These are phyloP conservation scores for Hypercompe scribonia DNA, from an alignment of 2,888 invertebrate species.

Conservation along the genomic window DNA sequence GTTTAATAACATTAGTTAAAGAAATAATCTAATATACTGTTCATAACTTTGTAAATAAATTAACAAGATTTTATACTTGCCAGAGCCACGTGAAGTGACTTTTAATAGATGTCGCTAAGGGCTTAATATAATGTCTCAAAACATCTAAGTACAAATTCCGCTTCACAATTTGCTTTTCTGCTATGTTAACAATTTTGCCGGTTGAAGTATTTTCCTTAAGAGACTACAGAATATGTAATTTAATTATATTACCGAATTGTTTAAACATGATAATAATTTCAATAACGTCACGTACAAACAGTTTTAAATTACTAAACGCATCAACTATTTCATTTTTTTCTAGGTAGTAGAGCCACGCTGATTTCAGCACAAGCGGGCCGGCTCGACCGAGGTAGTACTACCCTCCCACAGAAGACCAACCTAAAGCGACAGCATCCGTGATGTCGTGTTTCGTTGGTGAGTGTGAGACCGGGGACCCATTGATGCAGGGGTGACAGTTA, in stretches of 20 bases:
- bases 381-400: too few relatives aligned
- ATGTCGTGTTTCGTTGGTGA: too few relatives aligned
- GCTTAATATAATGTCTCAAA: slow-evolving; percentile 3
- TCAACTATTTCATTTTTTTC: too few relatives aligned
- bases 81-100: background rate
- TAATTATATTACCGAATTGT: background rate
- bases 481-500: too few relatives aligned
- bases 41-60: background rate
- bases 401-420: too few relatives aligned
- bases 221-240: background rate
- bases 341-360: too few relatives aligned
- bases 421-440: too few relatives aligned
- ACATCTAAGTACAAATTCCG: background rate
- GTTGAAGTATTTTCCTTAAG: background rate
- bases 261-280: too few relatives aligned
- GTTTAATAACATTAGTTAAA: background rate
- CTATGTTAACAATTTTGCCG: background rate
- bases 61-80: background rate
- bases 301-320: background rate
- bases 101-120: background rate
- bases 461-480: too few relatives aligned
- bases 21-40: background rate
- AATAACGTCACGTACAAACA: background rate
- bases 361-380: too few relatives aligned
- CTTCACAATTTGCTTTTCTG: background rate